phyloP scores from a whole-genome alignment of 2,113 vertebrate species.

The Orthochromis malagaraziensis region DNA sequence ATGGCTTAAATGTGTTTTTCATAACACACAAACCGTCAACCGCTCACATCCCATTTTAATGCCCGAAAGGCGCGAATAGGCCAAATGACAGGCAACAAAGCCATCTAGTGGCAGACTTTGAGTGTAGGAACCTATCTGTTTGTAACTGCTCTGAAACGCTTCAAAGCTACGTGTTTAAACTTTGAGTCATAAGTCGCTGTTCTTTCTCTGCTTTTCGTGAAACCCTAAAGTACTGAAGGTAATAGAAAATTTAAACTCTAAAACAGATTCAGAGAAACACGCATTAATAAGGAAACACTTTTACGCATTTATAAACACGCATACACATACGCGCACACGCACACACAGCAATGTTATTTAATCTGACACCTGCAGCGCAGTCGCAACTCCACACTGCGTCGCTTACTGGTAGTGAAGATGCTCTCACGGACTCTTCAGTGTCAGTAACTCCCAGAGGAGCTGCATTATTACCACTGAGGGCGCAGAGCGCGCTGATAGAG shows the following conservation, averaged over 20 bases:
- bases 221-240: not conserved
- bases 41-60: not conserved
- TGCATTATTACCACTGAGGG: not conserved
- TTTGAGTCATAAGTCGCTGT: not conserved
- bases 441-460: not conserved
- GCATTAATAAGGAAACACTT: not conserved
- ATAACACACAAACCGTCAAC: not conserved
- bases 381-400: not conserved
- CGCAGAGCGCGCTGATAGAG: not conserved
- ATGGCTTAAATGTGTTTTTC: not conserved
- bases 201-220: not conserved
- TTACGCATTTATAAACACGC: not conserved
- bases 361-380: not conserved
- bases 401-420: not conserved
- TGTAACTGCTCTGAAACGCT: not conserved
- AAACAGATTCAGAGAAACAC: not conserved
- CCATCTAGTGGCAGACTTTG: conserved; percentile 1
- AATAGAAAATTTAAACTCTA: not conserved
- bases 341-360: not conserved
- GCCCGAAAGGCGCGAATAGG: not conserved
- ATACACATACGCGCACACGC: not conserved
- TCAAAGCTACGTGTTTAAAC: not conserved
- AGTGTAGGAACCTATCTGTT: not conserved
- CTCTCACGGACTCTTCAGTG: not conserved
- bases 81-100: not conserved